Base-by-base conservation (phyloP, 2,888 invertebrate genomes). In the Drosophila bunnanda region DNA sequence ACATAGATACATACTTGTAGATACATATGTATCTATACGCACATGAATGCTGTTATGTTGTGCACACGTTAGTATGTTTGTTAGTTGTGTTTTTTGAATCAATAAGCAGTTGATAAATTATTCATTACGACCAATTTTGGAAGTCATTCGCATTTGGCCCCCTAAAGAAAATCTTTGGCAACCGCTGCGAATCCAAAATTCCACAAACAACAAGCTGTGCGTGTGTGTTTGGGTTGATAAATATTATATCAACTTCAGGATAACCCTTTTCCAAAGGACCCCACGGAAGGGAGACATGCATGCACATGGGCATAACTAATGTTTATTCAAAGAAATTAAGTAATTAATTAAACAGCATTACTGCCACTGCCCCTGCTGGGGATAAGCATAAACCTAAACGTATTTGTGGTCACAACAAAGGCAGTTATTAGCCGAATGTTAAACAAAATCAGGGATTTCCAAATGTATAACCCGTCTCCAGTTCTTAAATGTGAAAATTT, bases 291-390 rank as follows among this genome's bases (percentile, higher is more conserved):
- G 55, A 20, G 25, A 41, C 28, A 44, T n/a, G 22, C 8, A 25
- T 25, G 32, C 39, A 59, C 53, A 65, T 77, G 61, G 55, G 59
- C 78, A 70, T 75, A 75, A 60, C 56, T 75, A 75, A 71, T 71
- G 62, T 64, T 80, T 57, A 58, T 71, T 75, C 58, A 74, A 79
- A 72, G 71, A 77, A 81, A 81, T 81, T 70, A 75, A 84, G 75
- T 74, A 74, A 81, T 81, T 85, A 79, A 77, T 83, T 75, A 68
- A 80, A 81, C 81, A 87, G 76, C 73, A 66, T 79, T 77, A 78
- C 87, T 80, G 58, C 58, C 72, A 48, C 55, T 82, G 68, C 60
- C 69, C 34, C 34, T 53, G 50, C 36, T 12, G 22, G 44, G 41
- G n/a, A 17, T 20, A 13, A 4, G 38, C 44, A 43, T 43, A 43